Percentiles rank a stretch among this genome's conserved stretches.
These are phyloP conservation scores for Ptychoptera albimana DNA, from an alignment of 2,888 invertebrate genomes.

Conservation along the genomic window DNA sequence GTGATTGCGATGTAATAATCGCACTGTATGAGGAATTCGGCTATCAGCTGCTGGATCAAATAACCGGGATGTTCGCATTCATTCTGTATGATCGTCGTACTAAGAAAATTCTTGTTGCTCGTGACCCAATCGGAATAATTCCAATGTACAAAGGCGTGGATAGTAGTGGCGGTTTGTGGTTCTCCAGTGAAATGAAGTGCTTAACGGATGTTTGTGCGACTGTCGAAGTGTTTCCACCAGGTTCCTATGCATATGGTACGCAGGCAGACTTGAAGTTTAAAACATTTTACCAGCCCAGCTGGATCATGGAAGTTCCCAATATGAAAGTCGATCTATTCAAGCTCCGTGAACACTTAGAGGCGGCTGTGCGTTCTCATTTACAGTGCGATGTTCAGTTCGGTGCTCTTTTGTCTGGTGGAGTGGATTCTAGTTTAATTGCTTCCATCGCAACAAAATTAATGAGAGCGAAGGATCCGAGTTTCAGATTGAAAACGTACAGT, in stretches of 20 bases:
- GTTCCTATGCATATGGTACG: slow-evolving; percentile 20
- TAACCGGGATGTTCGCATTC: slow-evolving; percentile 29
- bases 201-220: slow-evolving; percentile 20
- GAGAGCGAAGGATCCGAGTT: slow-evolving; percentile 22
- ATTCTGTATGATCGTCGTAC: slow-evolving; percentile 23
- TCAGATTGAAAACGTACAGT: slow-evolving; percentile 57
- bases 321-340: slow-evolving; percentile 17
- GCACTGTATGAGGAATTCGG: slow-evolving; percentile 25
- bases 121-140: slow-evolving; percentile 30
- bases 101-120: slow-evolving; percentile 22
- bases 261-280: slow-evolving; percentile 17
- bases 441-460: slow-evolving; percentile 29
- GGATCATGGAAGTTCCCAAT: slow-evolving; percentile 20
- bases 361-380: slow-evolving; percentile 27
- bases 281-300: slow-evolving; percentile 19
- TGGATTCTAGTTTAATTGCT: slow-evolving; percentile 30
- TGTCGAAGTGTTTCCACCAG: slow-evolving; percentile 24
- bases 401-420: slow-evolving; percentile 27
- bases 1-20: slow-evolving; percentile 28
- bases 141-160: slow-evolving; percentile 28
- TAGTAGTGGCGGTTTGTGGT: slow-evolving; percentile 24
- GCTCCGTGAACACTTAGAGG: slow-evolving; percentile 20
- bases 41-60: slow-evolving; percentile 19
- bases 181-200: slow-evolving; percentile 30
- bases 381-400: slow-evolving; percentile 29